These are phyloP conservation scores for Cantharis rustica DNA, from an alignment of 2,888 invertebrate genomes.

Conservation along the genomic window DNA sequence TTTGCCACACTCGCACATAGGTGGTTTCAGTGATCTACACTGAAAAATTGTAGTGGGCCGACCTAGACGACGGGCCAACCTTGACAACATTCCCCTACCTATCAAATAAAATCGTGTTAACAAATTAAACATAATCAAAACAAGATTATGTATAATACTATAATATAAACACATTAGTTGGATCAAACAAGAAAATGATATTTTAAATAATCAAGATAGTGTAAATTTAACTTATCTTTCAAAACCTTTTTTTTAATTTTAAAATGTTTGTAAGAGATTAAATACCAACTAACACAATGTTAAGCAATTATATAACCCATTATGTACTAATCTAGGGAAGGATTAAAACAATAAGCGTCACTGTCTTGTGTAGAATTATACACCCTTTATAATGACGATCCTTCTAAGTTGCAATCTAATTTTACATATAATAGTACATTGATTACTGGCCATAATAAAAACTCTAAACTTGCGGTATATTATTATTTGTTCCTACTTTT, in stretches of 20 bases:
- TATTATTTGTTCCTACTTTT: slow-evolving; percentile 4
- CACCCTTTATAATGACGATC: slow-evolving; percentile 25
- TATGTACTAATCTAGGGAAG: slow-evolving; percentile 35
- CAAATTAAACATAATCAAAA: no score
- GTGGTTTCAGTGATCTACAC: no score
- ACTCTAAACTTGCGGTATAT: slow-evolving; percentile 24
- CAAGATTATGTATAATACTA: no score
- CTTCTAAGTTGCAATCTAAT: slow-evolving; percentile 27
- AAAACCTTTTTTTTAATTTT: background rate
- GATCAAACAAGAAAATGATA: no score
- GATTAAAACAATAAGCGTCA: slow-evolving; percentile 34
- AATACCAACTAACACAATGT: slow-evolving; percentile 37
- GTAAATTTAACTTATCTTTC: background rate
- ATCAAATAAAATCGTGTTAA: no score
- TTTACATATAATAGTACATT: slow-evolving; percentile 25
- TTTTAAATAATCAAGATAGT: no score
- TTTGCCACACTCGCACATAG: no score
- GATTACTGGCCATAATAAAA: slow-evolving; percentile 22
- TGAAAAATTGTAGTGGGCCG: no score
- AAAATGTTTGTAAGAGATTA: slow-evolving; percentile 25
- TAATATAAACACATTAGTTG: no score
- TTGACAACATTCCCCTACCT: no score
- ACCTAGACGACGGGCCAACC: no score
- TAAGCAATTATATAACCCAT: slow-evolving; percentile 37
- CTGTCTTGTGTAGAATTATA: slow-evolving; percentile 30